Conservation (phyloP, 2,797 vertebrate species). For the Cercopithecus mitis region DNA sequence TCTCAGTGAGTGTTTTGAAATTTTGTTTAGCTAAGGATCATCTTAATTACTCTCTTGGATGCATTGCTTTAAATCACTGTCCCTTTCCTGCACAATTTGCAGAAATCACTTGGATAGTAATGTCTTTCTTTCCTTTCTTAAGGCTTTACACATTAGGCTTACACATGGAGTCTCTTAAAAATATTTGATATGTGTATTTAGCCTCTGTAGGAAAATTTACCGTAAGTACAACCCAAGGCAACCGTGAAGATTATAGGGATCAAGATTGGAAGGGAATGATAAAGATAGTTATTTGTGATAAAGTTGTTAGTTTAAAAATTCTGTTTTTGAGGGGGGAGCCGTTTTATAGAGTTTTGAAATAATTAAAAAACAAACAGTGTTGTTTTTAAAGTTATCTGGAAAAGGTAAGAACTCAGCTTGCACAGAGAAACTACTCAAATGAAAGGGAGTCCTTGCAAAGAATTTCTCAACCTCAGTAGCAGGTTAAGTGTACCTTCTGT, state of each 20-base stretch:
- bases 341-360: not conserved
- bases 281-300: not conserved
- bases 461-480: not conserved
- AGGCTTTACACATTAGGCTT: not conserved
- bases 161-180: not conserved
- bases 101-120: not conserved
- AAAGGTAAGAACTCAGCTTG: not conserved
- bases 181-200: not conserved
- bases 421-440: not conserved
- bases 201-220: not conserved
- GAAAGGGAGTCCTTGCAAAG: not conserved
- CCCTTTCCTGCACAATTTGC: not conserved
- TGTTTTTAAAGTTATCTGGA: not conserved
- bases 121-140: not conserved
- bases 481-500: not conserved
- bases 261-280: not conserved
- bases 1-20: slow-evolving; percentile 91
- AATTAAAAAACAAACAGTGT: not conserved
- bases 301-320: slow-evolving; percentile 12
- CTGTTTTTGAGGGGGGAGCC: not conserved
- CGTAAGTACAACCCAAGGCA: not conserved
- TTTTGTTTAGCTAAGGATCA: not conserved
- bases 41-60: not conserved
- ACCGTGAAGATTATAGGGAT: not conserved
- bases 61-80: not conserved